A percentile compares a stretch with the other conserved stretches of the same genome.
Evolutionary conservation across 2,113 vertebrate genomes (phyloP).

Genomic region (Psilopsiagon aurifrons): DNA sequence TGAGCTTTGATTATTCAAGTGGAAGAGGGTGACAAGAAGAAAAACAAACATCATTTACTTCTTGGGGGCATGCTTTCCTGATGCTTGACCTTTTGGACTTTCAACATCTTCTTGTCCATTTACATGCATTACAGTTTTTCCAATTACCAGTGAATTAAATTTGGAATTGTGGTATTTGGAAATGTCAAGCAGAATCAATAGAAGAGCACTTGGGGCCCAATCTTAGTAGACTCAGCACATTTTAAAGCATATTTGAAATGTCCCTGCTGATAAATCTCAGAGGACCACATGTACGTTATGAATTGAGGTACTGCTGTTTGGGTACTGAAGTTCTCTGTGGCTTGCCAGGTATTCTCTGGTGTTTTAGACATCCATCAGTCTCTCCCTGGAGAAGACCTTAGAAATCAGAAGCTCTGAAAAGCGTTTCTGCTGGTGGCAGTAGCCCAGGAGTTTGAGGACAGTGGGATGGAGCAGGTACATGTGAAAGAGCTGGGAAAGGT

Average conservation of each 20-base stretch:
- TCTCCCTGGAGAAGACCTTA: background rate
- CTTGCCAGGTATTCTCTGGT: background rate
- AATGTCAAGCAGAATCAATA: constrained; percentile 75
- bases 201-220: constrained; percentile 62
- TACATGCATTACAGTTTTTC: constrained; percentile 71
- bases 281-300: background rate
- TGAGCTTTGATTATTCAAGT: constrained; percentile 32
- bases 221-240: constrained; percentile 67
- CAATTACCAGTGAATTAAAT: constrained; percentile 73
- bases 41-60: constrained; percentile 60
- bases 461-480: background rate
- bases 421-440: background rate
- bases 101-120: constrained; percentile 64
- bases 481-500: background rate
- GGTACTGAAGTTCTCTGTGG: background rate
- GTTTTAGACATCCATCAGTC: background rate
- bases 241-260: constrained; percentile 60
- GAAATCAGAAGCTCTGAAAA: background rate
- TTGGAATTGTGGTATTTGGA: constrained; percentile 75
- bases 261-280: constrained; percentile 46
- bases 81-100: constrained; percentile 72
- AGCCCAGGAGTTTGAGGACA: background rate
- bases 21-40: constrained; percentile 42
- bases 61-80: constrained; percentile 55
- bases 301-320: background rate